Conservation (phyloP, 2,113 vertebrate genomes). For the Pteruthius melanotis region DNA sequence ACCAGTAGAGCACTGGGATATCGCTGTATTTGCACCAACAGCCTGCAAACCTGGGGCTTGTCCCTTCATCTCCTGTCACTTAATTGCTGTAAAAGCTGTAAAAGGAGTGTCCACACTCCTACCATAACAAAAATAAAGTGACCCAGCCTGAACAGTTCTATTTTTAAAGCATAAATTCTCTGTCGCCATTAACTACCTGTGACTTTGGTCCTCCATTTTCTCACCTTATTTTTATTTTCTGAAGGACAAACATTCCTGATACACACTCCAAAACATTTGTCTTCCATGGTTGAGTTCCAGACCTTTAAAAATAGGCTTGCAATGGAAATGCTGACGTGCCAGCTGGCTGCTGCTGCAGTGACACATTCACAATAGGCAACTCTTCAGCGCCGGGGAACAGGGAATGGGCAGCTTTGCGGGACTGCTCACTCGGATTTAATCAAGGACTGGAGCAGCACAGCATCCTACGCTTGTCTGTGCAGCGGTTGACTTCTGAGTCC, state of each 20-base stretch:
- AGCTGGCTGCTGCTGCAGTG: conserved; percentile 19
- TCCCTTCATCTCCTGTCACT: background rate
- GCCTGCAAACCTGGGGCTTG: background rate
- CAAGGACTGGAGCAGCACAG: background rate
- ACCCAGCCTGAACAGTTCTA: background rate
- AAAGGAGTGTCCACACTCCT: background rate
- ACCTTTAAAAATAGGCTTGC: conserved; percentile 33
- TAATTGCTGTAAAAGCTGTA: background rate
- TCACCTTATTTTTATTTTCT: background rate
- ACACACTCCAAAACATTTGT: background rate
- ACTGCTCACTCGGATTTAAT: background rate
- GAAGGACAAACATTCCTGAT: background rate
- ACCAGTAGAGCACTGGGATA: background rate
- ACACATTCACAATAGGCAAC: background rate
- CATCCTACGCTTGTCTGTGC: background rate
- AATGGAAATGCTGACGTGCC: background rate
- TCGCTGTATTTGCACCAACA: background rate
- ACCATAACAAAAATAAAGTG: background rate
- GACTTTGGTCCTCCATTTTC: background rate
- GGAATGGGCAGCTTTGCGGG: background rate
- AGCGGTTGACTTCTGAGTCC: background rate
- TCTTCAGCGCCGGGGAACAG: background rate
- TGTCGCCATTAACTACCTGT: accelerated
- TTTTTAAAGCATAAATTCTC: background rate
- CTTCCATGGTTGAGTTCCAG: background rate